Percentiles rank a stretch among this genome's conserved stretches.
phyloP scores from a whole-genome alignment of 92 coral and sea anemone species.

The Plumapathes pennacea region DNA sequence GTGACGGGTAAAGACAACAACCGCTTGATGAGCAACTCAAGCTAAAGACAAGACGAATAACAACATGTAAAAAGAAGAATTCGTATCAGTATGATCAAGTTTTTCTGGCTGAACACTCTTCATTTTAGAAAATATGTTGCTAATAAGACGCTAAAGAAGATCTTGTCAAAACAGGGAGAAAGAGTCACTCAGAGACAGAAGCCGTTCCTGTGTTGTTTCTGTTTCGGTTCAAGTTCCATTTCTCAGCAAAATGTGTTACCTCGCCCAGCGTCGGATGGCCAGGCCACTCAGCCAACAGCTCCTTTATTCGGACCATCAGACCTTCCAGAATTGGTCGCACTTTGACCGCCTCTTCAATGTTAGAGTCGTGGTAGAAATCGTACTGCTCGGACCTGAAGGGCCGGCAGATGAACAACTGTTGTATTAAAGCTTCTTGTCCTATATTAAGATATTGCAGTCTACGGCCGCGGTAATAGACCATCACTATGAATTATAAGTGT shows the following conservation, averaged over 20 bases:
- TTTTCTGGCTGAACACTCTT: too few species aligned
- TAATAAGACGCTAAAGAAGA: too few species aligned
- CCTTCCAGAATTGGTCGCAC: conserved; percentile 74
- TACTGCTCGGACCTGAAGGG: conserved; percentile 42
- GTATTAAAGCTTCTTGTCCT: too few species aligned
- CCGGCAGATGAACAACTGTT: too few species aligned
- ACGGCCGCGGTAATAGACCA: too few species aligned
- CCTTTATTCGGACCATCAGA: conserved; percentile 61
- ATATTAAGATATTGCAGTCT: too few species aligned
- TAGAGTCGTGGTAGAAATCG: conserved; percentile 84
- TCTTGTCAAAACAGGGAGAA: too few species aligned
- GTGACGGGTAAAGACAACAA: conserved; percentile 80
- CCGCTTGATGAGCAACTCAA: conserved; percentile 58
- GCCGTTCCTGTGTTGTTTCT: not conserved
- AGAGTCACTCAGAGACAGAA: not conserved
- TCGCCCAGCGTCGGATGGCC: conserved; percentile 75
- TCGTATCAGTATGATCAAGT: not conserved
- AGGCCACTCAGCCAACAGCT: conserved; percentile 88
- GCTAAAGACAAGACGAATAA: conserved; percentile 31
- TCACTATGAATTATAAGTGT: too few species aligned
- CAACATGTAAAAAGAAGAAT: not conserved
- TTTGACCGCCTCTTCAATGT: conserved; percentile 72
- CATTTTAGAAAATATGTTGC: too few species aligned
- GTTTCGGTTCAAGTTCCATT: too few species aligned
- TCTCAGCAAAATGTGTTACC: too few species aligned